Conservation (phyloP, 1,140 invertebrate species). For the Scaptomyza graminum region DNA sequence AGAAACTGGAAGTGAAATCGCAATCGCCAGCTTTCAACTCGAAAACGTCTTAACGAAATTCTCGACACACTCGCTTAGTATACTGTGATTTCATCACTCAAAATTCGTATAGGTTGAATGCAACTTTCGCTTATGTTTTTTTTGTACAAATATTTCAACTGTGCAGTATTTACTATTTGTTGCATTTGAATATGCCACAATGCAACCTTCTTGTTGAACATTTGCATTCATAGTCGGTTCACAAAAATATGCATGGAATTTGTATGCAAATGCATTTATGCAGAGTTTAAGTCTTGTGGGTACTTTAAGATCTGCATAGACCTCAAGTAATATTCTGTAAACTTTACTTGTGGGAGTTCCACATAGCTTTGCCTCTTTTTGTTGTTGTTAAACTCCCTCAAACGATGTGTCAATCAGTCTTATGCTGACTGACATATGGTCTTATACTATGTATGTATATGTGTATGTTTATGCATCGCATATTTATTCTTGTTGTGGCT, state of each 20-base stretch:
- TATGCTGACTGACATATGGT: constrained; percentile 19
- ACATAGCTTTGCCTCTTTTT: background rate
- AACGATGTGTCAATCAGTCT: constrained; percentile 44
- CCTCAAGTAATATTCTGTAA: background rate
- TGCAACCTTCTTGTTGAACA: constrained; percentile 33
- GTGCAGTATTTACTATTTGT: constrained; percentile 6
- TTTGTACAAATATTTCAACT: constrained; percentile 26
- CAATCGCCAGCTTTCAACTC: constrained; percentile 25
- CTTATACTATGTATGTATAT: background rate
- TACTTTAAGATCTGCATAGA: constrained; percentile 2
- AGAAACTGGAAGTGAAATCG: constrained; percentile 64
- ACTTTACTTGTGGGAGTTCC: background rate
- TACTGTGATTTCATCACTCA: constrained; percentile 44
- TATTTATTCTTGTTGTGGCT: constrained; percentile 22
- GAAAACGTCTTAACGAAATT: constrained; percentile 40
- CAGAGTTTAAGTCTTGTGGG: background rate
- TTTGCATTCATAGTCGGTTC: constrained; percentile 10
- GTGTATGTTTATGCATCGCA: constrained; percentile 5
- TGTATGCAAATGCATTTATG: constrained; percentile 27
- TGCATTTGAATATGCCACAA: constrained; percentile 34
- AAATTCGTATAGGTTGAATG: constrained; percentile 33
- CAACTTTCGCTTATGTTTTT: constrained; percentile 41
- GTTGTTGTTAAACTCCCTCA: constrained; percentile 6
- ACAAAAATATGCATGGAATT: constrained; percentile 36
- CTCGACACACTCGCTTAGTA: constrained; percentile 28